Conservation (phyloP, 2,888 invertebrate species). For the Zaprionus bogoriensis region DNA sequence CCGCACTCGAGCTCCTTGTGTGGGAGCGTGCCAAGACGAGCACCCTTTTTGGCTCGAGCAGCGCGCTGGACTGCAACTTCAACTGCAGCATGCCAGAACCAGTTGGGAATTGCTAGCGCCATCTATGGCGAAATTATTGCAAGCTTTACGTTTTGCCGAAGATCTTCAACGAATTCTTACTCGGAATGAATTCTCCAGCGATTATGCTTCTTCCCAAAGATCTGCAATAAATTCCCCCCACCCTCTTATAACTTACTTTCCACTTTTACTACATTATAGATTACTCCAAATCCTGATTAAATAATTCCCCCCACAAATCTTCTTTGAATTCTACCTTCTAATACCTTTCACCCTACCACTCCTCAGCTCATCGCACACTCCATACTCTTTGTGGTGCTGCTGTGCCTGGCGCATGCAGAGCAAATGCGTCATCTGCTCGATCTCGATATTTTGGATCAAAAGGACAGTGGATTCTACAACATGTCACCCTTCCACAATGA, state of each 20-base stretch:
- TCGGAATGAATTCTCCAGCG: too few relatives aligned
- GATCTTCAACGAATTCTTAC: too few relatives aligned
- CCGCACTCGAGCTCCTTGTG: slow-evolving; percentile 34
- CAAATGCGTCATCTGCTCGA: slow-evolving; percentile 81
- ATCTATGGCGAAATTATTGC: neutral
- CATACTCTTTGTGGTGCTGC: slow-evolving; percentile 79
- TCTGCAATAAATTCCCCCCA: too few relatives aligned
- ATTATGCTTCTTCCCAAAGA: too few relatives aligned
- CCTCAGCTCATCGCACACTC: slow-evolving; percentile 81
- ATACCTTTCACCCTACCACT: slow-evolving; percentile 11
- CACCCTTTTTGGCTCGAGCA: slow-evolving; percentile 60
- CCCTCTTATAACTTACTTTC: too few relatives aligned
- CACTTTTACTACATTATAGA: too few relatives aligned
- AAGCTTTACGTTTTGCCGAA: too few relatives aligned
- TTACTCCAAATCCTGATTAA: too few relatives aligned
- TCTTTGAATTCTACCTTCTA: neutral
- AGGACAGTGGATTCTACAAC: slow-evolving; percentile 81
- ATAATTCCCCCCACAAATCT: too few relatives aligned
- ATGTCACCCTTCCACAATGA: slow-evolving; percentile 80
- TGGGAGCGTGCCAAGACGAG: slow-evolving; percentile 65
- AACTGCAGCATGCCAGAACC: slow-evolving; percentile 8
- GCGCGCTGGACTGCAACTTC: neutral
- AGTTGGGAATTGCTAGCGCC: slow-evolving; percentile 35
- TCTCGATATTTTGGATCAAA: slow-evolving; percentile 82
- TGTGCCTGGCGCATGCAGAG: slow-evolving; percentile 82